Base-by-base conservation (phyloP, 92 coral and sea anemone species). In the Palythoa heliodiscus region DNA sequence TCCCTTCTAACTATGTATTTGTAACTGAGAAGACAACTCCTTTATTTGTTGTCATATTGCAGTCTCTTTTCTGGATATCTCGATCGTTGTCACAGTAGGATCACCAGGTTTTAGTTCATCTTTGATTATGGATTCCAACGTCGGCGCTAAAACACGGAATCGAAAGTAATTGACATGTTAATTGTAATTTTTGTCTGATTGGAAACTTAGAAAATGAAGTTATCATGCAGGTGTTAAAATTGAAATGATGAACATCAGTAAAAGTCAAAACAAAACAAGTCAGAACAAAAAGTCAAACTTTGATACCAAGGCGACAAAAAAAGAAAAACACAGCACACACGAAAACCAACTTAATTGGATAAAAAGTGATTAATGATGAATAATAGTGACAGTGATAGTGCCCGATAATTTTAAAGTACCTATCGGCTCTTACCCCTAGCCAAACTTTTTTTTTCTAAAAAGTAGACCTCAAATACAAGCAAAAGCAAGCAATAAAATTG, bases 51-150 rank as follows among this genome's bases (percentile, higher is more conserved):
- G 67, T 76, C 40, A 76, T 38, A 76, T 54, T 15, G 81, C 81
- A 52, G 81, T 76, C 67, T 76, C 81, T 37, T 76, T 76, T 54
- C 81, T 22, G n/a, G 64, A 52, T 54, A 54, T 75, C 78, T 1
- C 5, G 23, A 23, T 66, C 14, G 67, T 23, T 25, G 48, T 54
- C 67, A 3, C 39, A 52, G 4, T 76, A 25, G 67, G 81, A 76
- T 76, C 81, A 6, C 68, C 81, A 17, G 47, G 81, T 13, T 15
- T 24, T 11, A 76, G 7, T 54, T 76, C 81, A 52, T 53, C 48
- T 25, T 37, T 76, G 17, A 19, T 53, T 54, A 76, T 4, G 68
- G 20, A 10, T 24, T 76, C 81, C n/a, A 54, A 54, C 81, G 81
- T 52, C 81, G 81, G 17, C 43, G 47, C 81, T 76, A 20, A 76